These are phyloP conservation scores for Hermaeophaga mercurialis DNA, from an alignment of 2,888 invertebrate genomes.

Conservation along the genomic window DNA sequence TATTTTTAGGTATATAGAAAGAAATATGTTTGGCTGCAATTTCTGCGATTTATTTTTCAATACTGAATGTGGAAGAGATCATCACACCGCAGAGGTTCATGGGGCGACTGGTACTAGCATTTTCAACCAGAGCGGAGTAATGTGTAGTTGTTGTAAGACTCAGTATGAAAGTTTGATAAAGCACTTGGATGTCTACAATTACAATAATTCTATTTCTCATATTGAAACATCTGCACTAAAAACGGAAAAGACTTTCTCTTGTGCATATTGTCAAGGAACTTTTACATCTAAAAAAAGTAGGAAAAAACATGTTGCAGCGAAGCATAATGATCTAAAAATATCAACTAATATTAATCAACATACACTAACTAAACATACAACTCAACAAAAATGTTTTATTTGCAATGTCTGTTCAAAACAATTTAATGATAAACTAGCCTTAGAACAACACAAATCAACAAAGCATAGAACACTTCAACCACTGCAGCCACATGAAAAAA, in stretches of 20 bases:
- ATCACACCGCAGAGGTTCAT: background rate
- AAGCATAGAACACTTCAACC: background rate
- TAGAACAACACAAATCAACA: background rate
- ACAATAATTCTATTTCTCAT: background rate
- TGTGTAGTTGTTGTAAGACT: no score
- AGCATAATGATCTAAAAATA: background rate
- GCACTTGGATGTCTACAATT: background rate
- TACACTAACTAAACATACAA: background rate
- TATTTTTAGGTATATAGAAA: background rate
- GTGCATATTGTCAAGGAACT: background rate
- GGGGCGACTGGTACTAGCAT: background rate
- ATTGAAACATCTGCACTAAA: background rate
- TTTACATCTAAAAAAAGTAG: background rate
- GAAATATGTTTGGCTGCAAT: background rate
- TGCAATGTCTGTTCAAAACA: background rate
- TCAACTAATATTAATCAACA: background rate
- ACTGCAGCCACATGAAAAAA: background rate
- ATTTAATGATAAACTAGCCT: background rate
- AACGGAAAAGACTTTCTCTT: background rate
- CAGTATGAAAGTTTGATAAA: background rate
- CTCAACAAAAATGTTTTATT: background rate
- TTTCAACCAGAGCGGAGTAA: background rate
- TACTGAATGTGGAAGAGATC: background rate
- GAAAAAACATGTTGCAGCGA: background rate
- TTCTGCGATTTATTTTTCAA: background rate